Percentiles rank a stretch among this genome's conserved stretches.
Conservation (phyloP, 2,888 invertebrate species). For the Callosobruchus maculatus region DNA sequence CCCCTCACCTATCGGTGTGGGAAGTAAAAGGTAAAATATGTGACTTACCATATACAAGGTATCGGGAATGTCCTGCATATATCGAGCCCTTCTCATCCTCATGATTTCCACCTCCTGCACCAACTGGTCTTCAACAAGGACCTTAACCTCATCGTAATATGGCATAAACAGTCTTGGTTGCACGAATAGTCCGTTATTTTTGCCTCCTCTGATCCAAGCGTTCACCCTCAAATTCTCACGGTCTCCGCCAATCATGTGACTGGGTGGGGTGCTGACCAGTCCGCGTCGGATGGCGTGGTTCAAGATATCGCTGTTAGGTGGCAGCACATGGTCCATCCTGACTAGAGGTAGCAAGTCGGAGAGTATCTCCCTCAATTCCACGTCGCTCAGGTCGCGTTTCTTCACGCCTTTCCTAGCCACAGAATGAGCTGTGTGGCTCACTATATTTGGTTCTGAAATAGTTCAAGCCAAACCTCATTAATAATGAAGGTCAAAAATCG, state of each 20-base stretch:
- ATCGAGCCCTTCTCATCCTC: conserved; percentile 52
- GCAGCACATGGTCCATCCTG: conserved; percentile 85
- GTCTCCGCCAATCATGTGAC: conserved; percentile 81
- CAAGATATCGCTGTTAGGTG: conserved; percentile 75
- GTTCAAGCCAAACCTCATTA: neutral
- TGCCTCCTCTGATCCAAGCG: conserved; percentile 77
- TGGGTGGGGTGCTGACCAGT: conserved; percentile 76
- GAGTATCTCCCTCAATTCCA: conserved; percentile 79
- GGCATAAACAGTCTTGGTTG: conserved; percentile 91
- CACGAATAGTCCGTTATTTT: conserved; percentile 70
- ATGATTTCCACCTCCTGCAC: conserved; percentile 64
- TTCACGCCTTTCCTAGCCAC: conserved; percentile 81
- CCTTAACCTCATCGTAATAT: conserved; percentile 92
- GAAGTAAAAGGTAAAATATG: neutral
- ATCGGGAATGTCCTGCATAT: conserved; percentile 84
- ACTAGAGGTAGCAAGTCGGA: conserved; percentile 81
- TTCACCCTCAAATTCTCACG: conserved; percentile 62
- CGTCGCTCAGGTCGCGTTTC: conserved; percentile 78
- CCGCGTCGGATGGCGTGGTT: conserved; percentile 68
- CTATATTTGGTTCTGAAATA: conserved; percentile 76
- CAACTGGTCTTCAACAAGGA: conserved; percentile 78
- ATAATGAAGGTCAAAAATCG: too few relatives aligned
- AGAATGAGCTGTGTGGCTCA: conserved; percentile 90
- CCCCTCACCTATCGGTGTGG: too few relatives aligned
- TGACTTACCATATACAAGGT: conserved; percentile 79